Evolutionary conservation across 2,888 invertebrate genomes (phyloP).

Genomic region (Calliopum simillimum): DNA sequence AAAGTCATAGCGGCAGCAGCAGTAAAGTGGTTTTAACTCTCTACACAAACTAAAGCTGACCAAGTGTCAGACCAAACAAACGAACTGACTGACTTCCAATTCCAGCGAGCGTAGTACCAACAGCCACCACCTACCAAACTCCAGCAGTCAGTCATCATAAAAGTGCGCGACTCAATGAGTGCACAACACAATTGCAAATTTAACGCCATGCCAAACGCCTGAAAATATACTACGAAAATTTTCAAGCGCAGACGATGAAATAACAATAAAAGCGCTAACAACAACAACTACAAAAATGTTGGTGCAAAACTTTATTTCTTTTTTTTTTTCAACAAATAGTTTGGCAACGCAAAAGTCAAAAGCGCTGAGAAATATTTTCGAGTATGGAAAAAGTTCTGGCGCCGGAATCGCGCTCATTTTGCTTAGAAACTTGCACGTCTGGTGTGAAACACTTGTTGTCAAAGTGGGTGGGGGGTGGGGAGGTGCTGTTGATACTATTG

Average conservation of each 20-base stretch:
- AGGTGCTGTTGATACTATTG: too few species aligned
- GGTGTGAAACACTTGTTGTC: constrained; percentile 31
- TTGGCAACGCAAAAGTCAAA: constrained; percentile 15
- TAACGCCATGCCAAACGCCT: constrained; percentile 28
- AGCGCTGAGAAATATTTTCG: constrained; percentile 2
- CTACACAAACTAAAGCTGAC: background rate
- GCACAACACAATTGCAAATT: constrained; percentile 31
- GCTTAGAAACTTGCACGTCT: constrained; percentile 2
- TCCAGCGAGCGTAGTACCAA: background rate
- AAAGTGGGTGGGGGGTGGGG: background rate
- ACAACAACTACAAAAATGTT: constrained; percentile 19
- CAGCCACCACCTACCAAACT: background rate
- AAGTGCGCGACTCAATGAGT: background rate
- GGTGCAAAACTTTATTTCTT: constrained; percentile 20
- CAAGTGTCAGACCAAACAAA: too few species aligned
- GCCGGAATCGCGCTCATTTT: constrained; percentile 15
- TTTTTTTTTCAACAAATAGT: constrained; percentile 13
- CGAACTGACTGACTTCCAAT: constrained; percentile 2
- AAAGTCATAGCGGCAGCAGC: background rate
- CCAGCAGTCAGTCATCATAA: background rate
- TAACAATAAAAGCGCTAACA: background rate
- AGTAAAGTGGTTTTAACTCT: background rate
- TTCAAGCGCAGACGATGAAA: background rate
- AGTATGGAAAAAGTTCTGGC: constrained; percentile 26
- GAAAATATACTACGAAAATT: constrained; percentile 13